phyloP scores from a whole-genome alignment of 2,797 vertebrate species.

The Neosalanx taihuensis region DNA sequence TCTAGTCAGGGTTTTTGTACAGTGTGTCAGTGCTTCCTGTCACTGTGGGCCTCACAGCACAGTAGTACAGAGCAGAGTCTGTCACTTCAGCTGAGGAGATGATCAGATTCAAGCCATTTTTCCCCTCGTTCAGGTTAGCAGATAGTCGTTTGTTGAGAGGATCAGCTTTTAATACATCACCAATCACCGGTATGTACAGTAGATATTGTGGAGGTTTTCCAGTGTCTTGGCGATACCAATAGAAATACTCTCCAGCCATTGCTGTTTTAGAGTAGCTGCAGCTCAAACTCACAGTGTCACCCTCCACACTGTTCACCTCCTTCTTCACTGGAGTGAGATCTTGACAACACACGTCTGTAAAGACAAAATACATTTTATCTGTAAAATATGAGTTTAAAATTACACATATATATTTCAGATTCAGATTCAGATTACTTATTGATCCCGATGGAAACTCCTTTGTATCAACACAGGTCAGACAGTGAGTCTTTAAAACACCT shows the following conservation, averaged over 20 bases:
- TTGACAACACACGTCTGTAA: neutral
- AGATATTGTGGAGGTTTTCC: conserved; percentile 23
- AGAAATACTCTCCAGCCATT: rapidly evolving
- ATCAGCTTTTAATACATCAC: neutral
- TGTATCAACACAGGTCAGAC: no score
- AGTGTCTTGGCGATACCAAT: conserved; percentile 30
- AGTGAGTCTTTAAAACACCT: neutral
- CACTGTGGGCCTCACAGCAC: conserved; percentile 28
- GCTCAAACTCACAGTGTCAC: conserved; percentile 9
- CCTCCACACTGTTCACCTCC: neutral
- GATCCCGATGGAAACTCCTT: no score
- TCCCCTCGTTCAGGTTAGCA: neutral
- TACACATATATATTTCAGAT: no score
- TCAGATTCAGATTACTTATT: no score
- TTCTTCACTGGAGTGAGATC: neutral
- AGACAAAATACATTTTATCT: neutral
- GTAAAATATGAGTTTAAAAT: neutral
- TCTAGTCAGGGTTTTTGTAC: conserved; percentile 18
- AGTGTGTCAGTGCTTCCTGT: neutral
- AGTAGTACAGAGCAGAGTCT: conserved; percentile 31
- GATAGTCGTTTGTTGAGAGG: neutral
- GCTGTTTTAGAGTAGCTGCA: conserved; percentile 26
- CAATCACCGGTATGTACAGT: neutral
- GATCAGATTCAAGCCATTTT: conserved; percentile 11
- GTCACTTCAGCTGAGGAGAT: conserved; percentile 21